Evolutionary conservation across 2,113 vertebrate species (phyloP).

Genomic region (Tautogolabrus adspersus): DNA sequence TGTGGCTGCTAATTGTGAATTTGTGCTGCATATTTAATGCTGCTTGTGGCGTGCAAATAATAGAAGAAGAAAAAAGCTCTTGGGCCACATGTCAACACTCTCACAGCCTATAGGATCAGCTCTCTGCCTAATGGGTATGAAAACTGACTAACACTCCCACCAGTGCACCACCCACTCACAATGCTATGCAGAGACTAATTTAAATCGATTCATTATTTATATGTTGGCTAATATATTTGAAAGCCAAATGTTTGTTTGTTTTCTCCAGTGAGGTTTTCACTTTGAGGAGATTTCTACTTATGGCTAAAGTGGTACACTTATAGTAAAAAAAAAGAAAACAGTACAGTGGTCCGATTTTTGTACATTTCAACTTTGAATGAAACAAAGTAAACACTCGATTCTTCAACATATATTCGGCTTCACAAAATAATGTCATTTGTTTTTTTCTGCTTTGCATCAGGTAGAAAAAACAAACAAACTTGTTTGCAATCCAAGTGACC

Average conservation of each 20-base stretch:
- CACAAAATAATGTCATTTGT: slow-evolving; percentile 18
- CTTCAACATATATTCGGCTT: slow-evolving; percentile 30
- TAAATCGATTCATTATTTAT: slow-evolving; percentile 52
- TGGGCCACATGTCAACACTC: slow-evolving; percentile 38
- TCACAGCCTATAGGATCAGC: slow-evolving; percentile 32
- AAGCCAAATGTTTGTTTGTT: slow-evolving; percentile 24
- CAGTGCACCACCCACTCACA: slow-evolving; percentile 47
- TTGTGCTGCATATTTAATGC: slow-evolving; percentile 71
- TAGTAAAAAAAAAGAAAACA: slow-evolving; percentile 10
- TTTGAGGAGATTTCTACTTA: slow-evolving; percentile 41
- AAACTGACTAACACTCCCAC: slow-evolving; percentile 30
- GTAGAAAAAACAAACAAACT: slow-evolving; percentile 18
- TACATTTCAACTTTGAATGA: slow-evolving; percentile 19
- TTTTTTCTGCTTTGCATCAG: slow-evolving; percentile 41
- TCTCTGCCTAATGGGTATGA: slow-evolving; percentile 28
- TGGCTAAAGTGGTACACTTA: background rate
- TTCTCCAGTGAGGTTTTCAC: slow-evolving; percentile 42
- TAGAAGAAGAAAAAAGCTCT: slow-evolving; percentile 1
- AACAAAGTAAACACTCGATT: slow-evolving; percentile 6
- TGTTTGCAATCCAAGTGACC: slow-evolving; percentile 79
- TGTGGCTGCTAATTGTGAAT: slow-evolving; percentile 72
- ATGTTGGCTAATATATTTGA: slow-evolving; percentile 47
- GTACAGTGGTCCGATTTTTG: slow-evolving; percentile 20
- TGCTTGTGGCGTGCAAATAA: slow-evolving; percentile 65
- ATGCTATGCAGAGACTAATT: slow-evolving; percentile 76